phyloP scores from a whole-genome alignment of 2,113 vertebrate species.

The Panurus biarmicus region DNA sequence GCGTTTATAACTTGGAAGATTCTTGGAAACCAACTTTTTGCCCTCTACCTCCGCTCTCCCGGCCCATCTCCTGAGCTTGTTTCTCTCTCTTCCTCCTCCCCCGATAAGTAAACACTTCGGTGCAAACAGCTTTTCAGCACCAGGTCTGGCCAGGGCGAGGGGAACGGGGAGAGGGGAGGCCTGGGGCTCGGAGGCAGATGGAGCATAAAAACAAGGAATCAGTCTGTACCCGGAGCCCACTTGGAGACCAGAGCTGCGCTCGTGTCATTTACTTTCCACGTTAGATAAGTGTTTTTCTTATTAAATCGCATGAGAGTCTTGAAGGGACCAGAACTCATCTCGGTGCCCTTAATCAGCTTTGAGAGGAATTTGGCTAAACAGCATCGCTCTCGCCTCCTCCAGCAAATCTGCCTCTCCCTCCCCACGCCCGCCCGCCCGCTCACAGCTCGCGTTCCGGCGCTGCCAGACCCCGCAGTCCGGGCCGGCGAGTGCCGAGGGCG shows the following conservation, averaged over 20 bases:
- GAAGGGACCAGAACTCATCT: slow-evolving; percentile 4
- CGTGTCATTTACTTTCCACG: not conserved
- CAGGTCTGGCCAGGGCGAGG: not conserved
- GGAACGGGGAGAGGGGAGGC: not conserved
- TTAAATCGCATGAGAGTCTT: not conserved
- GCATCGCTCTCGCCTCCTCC: slow-evolving; percentile 17
- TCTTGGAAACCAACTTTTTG: slow-evolving; percentile 12
- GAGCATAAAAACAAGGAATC: not conserved
- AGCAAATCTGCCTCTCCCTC: slow-evolving; percentile 32
- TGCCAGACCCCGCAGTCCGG: not conserved
- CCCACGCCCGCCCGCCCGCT: not conserved
- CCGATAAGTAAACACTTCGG: not conserved
- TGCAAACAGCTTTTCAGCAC: slow-evolving; percentile 27
- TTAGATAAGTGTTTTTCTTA: not conserved
- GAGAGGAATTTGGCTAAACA: slow-evolving; percentile 29
- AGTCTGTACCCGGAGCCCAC: not conserved
- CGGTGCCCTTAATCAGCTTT: slow-evolving; percentile 27
- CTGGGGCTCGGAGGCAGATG: not conserved
- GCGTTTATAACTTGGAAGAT: not conserved
- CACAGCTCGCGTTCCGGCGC: not conserved
- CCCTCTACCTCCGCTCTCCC: not conserved
- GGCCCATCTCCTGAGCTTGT: not conserved
- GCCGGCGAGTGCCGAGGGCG: not conserved
- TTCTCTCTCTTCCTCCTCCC: not conserved
- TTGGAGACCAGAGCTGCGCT: not conserved